Conservation (phyloP, 2,113 vertebrate species). For the Apeltes quadracus region DNA sequence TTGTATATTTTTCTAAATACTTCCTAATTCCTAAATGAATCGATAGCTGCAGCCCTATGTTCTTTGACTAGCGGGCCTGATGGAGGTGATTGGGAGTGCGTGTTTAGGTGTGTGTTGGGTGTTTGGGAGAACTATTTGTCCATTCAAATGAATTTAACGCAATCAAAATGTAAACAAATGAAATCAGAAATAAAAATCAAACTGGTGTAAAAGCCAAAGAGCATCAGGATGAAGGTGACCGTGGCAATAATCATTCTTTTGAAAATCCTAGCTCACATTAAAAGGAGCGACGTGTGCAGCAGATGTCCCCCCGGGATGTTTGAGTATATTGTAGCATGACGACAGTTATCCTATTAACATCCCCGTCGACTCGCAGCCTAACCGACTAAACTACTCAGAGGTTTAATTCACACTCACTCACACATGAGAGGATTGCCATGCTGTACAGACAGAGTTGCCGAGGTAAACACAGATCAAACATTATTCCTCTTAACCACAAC, state of each 20-base stretch:
- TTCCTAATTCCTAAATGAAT: too few species aligned
- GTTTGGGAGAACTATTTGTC: not conserved
- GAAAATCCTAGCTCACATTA: not conserved
- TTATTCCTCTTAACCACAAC: slow-evolving; percentile 1
- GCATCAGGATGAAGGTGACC: slow-evolving; percentile 16
- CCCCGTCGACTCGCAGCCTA: slow-evolving; percentile 13
- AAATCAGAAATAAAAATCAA: not conserved
- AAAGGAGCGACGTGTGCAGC: not conserved
- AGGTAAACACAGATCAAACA: slow-evolving; percentile 15
- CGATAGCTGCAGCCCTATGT: too few species aligned
- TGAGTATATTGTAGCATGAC: not conserved
- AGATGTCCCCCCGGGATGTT: slow-evolving; percentile 16
- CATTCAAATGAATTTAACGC: not conserved
- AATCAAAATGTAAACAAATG: slow-evolving; percentile 4
- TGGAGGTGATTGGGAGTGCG: not conserved
- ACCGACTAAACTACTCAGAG: not conserved
- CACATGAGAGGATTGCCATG: slow-evolving; percentile 6
- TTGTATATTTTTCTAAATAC: too few species aligned
- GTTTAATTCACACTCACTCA: slow-evolving; percentile 16
- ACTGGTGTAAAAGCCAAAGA: not conserved
- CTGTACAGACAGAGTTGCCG: slow-evolving; percentile 14
- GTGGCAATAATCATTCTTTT: not conserved
- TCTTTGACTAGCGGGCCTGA: not conserved
- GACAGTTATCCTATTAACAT: slow-evolving; percentile 14
- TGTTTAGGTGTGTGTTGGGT: not conserved